Evolutionary conservation across 1,140 invertebrate species (phyloP).

Genomic region (Lasioglossum baleicum): DNA sequence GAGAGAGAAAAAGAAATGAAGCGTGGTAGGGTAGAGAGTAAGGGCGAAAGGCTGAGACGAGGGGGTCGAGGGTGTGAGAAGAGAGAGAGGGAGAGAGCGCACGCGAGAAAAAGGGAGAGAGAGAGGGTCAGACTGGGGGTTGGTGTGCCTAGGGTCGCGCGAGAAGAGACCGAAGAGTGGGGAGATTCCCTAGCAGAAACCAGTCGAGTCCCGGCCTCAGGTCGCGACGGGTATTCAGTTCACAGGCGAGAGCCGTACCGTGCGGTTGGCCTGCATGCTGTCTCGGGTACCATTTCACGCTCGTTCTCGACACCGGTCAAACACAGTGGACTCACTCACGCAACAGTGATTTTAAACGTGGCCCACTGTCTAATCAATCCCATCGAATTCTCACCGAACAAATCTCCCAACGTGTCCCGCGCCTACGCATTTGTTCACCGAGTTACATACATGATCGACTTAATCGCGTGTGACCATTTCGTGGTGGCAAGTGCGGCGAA

Average conservation of each 20-base stretch:
- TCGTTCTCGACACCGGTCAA: not conserved
- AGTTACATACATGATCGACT: too few relatives aligned
- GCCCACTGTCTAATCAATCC: not conserved
- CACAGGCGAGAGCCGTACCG: slow-evolving; percentile 72
- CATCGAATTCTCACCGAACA: too few relatives aligned
- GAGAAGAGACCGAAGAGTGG: slow-evolving; percentile 63
- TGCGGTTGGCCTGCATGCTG: slow-evolving; percentile 59
- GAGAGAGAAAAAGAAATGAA: slow-evolving; percentile 18
- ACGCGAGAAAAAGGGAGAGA: not conserved
- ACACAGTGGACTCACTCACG: too few relatives aligned
- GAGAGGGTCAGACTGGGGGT: slow-evolving; percentile 59
- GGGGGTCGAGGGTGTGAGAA: slow-evolving; percentile 18
- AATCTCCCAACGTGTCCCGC: too few relatives aligned
- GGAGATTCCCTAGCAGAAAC: slow-evolving; percentile 67
- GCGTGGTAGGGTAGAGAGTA: too few relatives aligned
- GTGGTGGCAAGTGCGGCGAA: not conserved
- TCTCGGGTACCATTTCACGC: slow-evolving; percentile 8
- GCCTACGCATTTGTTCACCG: too few relatives aligned
- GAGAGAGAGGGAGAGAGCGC: not conserved
- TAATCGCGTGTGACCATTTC: too few relatives aligned
- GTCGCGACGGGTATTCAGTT: slow-evolving; percentile 75
- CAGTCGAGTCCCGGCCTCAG: slow-evolving; percentile 76
- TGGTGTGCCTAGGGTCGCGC: slow-evolving; percentile 63
- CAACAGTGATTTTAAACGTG: too few relatives aligned
- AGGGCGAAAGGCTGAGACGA: too few relatives aligned